Evolutionary conservation across 2,888 invertebrate species (phyloP).

Genomic region (Epicampocera succincta): DNA sequence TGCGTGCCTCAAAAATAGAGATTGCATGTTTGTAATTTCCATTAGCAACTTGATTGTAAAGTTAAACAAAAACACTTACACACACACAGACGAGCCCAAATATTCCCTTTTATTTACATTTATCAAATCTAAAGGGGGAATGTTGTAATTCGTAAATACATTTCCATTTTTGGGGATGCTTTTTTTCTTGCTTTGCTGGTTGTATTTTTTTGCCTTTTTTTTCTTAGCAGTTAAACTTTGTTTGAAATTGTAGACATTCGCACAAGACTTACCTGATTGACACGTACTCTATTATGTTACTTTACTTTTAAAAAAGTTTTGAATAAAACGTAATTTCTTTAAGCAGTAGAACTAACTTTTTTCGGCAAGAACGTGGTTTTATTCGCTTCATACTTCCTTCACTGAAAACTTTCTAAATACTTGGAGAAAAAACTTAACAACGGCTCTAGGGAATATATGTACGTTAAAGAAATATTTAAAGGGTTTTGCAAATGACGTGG

Average conservation of each 20-base stretch:
- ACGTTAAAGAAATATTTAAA: no score
- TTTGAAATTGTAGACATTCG: slow-evolving; percentile 6
- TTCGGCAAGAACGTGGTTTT: slow-evolving; percentile 12
- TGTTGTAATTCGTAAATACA: background rate
- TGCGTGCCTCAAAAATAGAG: slow-evolving; percentile 46
- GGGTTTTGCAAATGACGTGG: no score
- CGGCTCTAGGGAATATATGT: no score
- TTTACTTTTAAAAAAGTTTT: background rate
- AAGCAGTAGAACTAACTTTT: background rate
- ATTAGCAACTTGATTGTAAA: slow-evolving; percentile 66
- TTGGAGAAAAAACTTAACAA: no score
- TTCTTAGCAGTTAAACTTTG: background rate
- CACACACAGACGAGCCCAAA: slow-evolving; percentile 1
- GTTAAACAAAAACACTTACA: slow-evolving; percentile 32
- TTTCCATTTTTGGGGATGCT: slow-evolving; percentile 40
- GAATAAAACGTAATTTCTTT: background rate
- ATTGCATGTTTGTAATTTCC: slow-evolving; percentile 68
- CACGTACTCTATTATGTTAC: slow-evolving; percentile 22
- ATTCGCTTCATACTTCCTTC: background rate
- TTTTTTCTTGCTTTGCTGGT: background rate
- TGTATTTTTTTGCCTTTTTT: no score
- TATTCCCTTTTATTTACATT: background rate
- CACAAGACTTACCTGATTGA: background rate
- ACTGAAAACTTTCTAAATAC: background rate
- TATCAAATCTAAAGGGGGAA: slow-evolving; percentile 11